Percentiles rank a stretch among this genome's conserved stretches.
These are phyloP conservation scores for Calameuta pallipes DNA, from an alignment of 2,888 invertebrate species.

Conservation along the genomic window DNA sequence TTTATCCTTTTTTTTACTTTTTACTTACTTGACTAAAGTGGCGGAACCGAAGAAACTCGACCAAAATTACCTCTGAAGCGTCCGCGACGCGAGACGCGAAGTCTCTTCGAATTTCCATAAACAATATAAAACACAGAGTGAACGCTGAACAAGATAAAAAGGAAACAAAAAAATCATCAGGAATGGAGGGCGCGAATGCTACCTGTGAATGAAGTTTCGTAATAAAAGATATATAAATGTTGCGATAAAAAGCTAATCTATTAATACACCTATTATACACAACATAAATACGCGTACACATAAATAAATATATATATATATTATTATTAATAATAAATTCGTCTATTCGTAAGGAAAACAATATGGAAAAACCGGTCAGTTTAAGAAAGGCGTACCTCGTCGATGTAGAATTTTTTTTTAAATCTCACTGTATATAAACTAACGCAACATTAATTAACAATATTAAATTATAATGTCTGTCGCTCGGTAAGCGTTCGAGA, in stretches of 20 bases:
- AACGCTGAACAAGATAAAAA: not conserved
- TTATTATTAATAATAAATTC: constrained; percentile 15
- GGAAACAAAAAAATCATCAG: constrained; percentile 28
- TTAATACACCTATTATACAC: too few species aligned
- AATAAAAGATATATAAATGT: constrained; percentile 55
- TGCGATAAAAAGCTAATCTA: constrained; percentile 46
- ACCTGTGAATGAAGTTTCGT: constrained; percentile 60
- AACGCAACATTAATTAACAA: too few species aligned
- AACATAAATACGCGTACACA: constrained; percentile 34
- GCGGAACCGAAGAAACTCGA: constrained; percentile 34
- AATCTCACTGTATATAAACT: too few species aligned
- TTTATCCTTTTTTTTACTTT: too few species aligned
- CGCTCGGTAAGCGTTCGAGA: too few species aligned
- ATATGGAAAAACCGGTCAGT: constrained; percentile 44
- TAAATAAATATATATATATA: constrained; percentile 28
- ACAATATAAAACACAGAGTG: constrained; percentile 14
- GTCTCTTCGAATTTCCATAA: constrained; percentile 44
- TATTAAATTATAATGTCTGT: too few species aligned
- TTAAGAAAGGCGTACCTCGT: too few species aligned
- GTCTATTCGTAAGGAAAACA: constrained; percentile 22
- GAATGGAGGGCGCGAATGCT: constrained; percentile 52
- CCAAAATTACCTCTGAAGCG: constrained; percentile 47
- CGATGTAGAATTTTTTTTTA: too few species aligned
- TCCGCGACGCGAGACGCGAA: constrained; percentile 34
- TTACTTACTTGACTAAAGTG: too few species aligned